Percentiles rank a stretch among this genome's conserved stretches.
phyloP scores from a whole-genome alignment of 2,888 invertebrate species.

The Ochropleura leucogaster region DNA sequence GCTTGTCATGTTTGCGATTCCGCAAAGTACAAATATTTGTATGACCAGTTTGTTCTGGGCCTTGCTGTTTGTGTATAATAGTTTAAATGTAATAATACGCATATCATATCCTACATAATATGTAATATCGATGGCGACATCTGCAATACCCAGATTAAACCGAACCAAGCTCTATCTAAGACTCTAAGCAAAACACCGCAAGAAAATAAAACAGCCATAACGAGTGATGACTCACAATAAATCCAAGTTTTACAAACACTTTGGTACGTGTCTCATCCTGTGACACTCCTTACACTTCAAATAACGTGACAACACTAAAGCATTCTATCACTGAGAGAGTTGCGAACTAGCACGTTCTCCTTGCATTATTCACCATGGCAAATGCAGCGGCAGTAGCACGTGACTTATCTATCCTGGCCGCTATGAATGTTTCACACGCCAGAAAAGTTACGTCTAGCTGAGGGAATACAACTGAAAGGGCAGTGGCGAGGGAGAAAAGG shows the following conservation, averaged over 20 bases:
- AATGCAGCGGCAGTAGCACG: constrained; percentile 81
- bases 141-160: constrained; percentile 25
- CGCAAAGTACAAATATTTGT: neutral
- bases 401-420: constrained; percentile 83
- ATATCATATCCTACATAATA: neutral
- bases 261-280: constrained; percentile 66
- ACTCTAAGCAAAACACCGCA: constrained; percentile 43
- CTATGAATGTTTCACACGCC: constrained; percentile 79
- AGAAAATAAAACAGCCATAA: constrained; percentile 58
- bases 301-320: constrained; percentile 77
- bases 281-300: constrained; percentile 68
- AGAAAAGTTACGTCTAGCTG: constrained; percentile 72
- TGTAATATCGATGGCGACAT: neutral
- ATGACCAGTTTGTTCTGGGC: neutral
- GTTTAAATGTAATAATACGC: neutral
- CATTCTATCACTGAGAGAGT: constrained; percentile 79
- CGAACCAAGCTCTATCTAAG: constrained; percentile 4
- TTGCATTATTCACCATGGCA: constrained; percentile 88
- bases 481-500: constrained; percentile 60
- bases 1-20: neutral
- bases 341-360: constrained; percentile 77
- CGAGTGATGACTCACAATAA: constrained; percentile 58
- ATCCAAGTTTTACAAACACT: constrained; percentile 63
- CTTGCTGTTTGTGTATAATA: neutral
- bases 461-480: constrained; percentile 75